Evolutionary conservation across 2,888 invertebrate species (phyloP).

Genomic region (Hybos culiciformis): DNA sequence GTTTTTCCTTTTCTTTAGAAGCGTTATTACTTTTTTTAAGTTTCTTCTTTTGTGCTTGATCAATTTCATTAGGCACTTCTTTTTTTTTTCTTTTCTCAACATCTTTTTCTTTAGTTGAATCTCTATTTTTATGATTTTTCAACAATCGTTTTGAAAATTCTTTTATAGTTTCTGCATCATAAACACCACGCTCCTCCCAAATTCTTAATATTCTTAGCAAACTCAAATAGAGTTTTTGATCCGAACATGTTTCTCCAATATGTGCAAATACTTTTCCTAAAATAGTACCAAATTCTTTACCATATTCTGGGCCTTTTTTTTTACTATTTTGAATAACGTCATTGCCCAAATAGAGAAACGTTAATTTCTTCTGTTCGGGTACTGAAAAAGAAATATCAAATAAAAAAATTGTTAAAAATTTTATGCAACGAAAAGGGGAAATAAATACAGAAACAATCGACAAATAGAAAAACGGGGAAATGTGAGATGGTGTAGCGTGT

Average conservation of each 20-base stretch:
- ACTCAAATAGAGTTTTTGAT: constrained; percentile 69
- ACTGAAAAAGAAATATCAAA: too few relatives aligned
- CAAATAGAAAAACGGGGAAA: too few relatives aligned
- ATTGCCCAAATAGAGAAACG: constrained; percentile 95
- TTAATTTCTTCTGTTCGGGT: constrained; percentile 72
- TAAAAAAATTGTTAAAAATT: too few relatives aligned
- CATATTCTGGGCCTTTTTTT: constrained; percentile 93
- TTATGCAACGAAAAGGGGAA: too few relatives aligned
- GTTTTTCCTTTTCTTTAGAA: constrained; percentile 23
- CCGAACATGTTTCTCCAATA: constrained; percentile 58
- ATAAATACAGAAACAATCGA: too few relatives aligned
- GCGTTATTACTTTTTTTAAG: constrained; percentile 13
- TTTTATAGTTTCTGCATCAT: constrained; percentile 63
- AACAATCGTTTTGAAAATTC: constrained; percentile 44
- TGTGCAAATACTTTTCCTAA: constrained; percentile 73
- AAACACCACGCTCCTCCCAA: constrained; percentile 88
- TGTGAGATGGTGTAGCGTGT: too few relatives aligned
- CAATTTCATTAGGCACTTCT: constrained; percentile 25
- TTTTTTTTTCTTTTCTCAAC: constrained; percentile 23
- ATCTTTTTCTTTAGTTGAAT: background rate
- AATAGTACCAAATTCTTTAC: constrained; percentile 69
- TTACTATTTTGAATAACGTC: constrained; percentile 98
- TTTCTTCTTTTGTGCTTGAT: constrained; percentile 20
- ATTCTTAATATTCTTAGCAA: constrained; percentile 72
- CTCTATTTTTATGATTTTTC: constrained; percentile 3